These are phyloP conservation scores for Boloria selene DNA, from an alignment of 2,888 invertebrate genomes.

Conservation along the genomic window DNA sequence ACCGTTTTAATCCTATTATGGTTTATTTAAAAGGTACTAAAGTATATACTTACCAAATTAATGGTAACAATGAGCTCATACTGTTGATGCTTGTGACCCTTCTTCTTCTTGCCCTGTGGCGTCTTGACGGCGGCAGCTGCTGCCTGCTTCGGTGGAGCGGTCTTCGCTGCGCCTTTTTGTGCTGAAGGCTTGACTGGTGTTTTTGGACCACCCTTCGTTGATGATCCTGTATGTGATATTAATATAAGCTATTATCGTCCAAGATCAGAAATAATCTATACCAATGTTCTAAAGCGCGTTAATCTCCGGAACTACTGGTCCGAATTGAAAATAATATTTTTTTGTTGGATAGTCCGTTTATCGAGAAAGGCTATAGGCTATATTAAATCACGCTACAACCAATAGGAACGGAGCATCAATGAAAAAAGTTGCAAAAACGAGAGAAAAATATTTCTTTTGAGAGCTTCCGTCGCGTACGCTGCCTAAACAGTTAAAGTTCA, in stretches of 20 bases:
- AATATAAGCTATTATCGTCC: background rate
- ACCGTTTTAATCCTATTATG: background rate
- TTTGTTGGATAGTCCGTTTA: too few relatives aligned
- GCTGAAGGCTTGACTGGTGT: constrained; percentile 87
- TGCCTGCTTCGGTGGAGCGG: constrained; percentile 84
- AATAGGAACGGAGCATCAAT: too few relatives aligned
- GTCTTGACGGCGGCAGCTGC: constrained; percentile 82
- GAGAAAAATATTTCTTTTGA: too few relatives aligned
- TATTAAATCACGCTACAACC: too few relatives aligned
- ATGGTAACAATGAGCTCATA: constrained; percentile 92
- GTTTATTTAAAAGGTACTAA: background rate
- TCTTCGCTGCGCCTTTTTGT: constrained; percentile 89
- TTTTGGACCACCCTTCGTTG: constrained; percentile 83
- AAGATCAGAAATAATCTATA: too few relatives aligned
- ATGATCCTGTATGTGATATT: constrained; percentile 52
- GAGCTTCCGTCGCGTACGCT: too few relatives aligned
- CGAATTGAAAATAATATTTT: too few relatives aligned
- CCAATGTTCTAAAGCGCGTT: too few relatives aligned
- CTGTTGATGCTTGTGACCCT: constrained; percentile 90
- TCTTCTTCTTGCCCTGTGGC: constrained; percentile 87
- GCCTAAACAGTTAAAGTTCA: too few relatives aligned
- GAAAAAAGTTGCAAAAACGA: too few relatives aligned
- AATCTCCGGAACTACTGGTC: too few relatives aligned
- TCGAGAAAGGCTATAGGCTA: too few relatives aligned
- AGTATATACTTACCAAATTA: constrained; percentile 85